Conservation (phyloP, 2,113 vertebrate species). For the Zosterops japonicus region DNA sequence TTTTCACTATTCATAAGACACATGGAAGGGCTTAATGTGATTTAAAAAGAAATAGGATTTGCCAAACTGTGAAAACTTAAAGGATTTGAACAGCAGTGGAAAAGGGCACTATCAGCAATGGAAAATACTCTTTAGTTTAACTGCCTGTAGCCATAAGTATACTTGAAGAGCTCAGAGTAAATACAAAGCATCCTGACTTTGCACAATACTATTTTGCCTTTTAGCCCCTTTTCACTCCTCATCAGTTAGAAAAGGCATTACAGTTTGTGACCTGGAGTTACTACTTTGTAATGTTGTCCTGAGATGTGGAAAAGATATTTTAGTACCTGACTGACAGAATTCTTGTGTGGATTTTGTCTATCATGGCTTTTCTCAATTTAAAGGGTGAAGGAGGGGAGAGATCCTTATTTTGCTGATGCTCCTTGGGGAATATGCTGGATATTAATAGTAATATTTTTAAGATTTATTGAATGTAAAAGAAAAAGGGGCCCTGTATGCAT, state of each 20-base stretch:
- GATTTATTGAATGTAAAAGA: background rate
- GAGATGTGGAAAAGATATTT: background rate
- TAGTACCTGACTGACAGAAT: background rate
- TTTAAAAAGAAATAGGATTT: constrained; percentile 74
- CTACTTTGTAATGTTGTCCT: background rate
- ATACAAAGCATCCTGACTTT: background rate
- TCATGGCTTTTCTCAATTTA: background rate
- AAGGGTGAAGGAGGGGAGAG: background rate
- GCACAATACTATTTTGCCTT: background rate
- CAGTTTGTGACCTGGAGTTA: background rate
- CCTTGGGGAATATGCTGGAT: background rate
- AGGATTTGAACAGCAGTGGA: constrained; percentile 43
- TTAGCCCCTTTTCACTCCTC: background rate
- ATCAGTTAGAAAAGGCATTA: background rate
- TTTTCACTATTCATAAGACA: constrained; percentile 68
- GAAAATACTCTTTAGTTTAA: background rate
- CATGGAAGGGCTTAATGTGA: constrained; percentile 64
- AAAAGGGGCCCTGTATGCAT: background rate
- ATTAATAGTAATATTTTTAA: background rate
- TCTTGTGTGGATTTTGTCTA: background rate
- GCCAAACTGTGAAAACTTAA: constrained; percentile 51
- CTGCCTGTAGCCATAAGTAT: background rate
- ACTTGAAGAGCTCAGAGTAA: background rate
- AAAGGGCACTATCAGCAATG: background rate
- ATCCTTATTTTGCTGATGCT: background rate